These are phyloP conservation scores for Archips crataeganus DNA, from an alignment of 2,888 invertebrate genomes.

Conservation along the genomic window DNA sequence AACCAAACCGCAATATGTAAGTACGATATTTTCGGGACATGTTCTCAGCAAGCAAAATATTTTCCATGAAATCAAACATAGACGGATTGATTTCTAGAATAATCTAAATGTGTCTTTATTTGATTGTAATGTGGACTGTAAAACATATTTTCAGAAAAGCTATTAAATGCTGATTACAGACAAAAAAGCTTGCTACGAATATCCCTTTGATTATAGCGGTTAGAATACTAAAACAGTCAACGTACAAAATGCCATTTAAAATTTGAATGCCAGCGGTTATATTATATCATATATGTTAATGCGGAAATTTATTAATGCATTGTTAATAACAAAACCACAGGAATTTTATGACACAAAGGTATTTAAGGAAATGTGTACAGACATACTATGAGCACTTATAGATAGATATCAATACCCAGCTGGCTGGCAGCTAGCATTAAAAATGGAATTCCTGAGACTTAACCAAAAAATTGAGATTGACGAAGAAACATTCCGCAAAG, in stretches of 20 bases:
- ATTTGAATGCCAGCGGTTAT: conserved; percentile 18
- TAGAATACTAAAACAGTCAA: conserved; percentile 12
- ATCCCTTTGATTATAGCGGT: not conserved
- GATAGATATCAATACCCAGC: not conserved
- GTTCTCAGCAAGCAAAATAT: too few relatives aligned
- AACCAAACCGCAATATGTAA: too few relatives aligned
- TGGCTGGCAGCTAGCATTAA: not conserved
- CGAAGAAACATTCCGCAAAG: too few relatives aligned
- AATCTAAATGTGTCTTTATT: not conserved
- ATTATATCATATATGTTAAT: conserved; percentile 21
- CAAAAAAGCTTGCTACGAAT: not conserved
- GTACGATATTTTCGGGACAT: too few relatives aligned
- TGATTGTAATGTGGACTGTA: too few relatives aligned
- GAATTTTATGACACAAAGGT: conserved; percentile 23
- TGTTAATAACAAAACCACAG: conserved; percentile 29
- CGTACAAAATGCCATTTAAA: conserved; percentile 11
- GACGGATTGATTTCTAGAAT: not conserved
- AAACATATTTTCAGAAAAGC: not conserved
- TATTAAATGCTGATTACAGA: not conserved
- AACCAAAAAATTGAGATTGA: not conserved
- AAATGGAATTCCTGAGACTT: not conserved
- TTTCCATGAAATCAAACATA: not conserved
- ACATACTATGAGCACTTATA: not conserved
- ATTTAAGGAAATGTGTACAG: conserved; percentile 11
- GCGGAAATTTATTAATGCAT: conserved; percentile 18